Evolutionary conservation across 1,140 invertebrate species (phyloP).

Genomic region (Achatina immaculata): DNA sequence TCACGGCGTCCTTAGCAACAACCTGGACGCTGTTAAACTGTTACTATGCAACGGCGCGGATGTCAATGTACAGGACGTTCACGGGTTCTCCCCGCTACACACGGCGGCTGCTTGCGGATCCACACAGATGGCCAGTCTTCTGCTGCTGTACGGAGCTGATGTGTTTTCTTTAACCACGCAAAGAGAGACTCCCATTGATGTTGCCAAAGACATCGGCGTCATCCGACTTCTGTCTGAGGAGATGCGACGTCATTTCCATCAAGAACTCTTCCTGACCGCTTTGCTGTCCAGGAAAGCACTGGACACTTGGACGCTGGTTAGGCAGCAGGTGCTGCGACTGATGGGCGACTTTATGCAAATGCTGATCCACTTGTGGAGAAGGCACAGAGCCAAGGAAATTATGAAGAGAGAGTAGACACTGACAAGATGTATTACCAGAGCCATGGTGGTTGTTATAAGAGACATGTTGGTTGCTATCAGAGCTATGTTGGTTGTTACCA

Average conservation of each 20-base stretch:
- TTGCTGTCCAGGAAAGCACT: constrained; percentile 34
- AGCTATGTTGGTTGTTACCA: too few species aligned
- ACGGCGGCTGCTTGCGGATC: constrained; percentile 96
- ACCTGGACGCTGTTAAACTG: constrained; percentile 98
- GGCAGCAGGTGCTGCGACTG: constrained; percentile 29
- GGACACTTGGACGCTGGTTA: constrained; percentile 36
- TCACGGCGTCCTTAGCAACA: constrained; percentile 74
- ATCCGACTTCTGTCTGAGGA: constrained; percentile 55
- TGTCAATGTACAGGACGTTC: constrained; percentile 95
- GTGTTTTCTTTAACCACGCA: constrained; percentile 58
- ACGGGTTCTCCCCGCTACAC: constrained; percentile 99
- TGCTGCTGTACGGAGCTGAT: constrained; percentile 60
- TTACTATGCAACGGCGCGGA: constrained; percentile 93
- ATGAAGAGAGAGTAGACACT: neutral
- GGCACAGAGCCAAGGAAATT: neutral
- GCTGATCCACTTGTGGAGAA: constrained; percentile 27
- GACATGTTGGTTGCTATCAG: too few species aligned
- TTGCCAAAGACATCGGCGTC: constrained; percentile 58
- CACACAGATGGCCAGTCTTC: constrained; percentile 81
- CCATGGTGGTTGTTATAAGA: too few species aligned
- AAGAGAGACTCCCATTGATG: constrained; percentile 57
- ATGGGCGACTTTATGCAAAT: constrained; percentile 31
- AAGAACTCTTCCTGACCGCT: constrained; percentile 51
- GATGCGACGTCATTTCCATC: constrained; percentile 55
- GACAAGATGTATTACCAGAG: too few species aligned